Percentiles rank a stretch among this genome's conserved stretches.
Evolutionary conservation across 2,113 vertebrate genomes (phyloP).

Genomic region (Bambusicola thoracicus): DNA sequence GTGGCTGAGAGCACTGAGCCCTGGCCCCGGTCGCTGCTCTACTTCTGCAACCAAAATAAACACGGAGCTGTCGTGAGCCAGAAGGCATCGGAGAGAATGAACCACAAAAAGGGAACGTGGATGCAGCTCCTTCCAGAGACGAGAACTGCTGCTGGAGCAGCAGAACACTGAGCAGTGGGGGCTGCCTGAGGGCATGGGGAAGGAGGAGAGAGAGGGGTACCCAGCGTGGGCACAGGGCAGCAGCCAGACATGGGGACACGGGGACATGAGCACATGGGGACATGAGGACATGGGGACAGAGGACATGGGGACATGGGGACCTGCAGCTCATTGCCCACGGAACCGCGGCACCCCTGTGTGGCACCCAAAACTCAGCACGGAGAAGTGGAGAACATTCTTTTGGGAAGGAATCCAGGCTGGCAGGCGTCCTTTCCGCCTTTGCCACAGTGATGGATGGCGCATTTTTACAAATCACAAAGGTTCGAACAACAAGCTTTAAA

Average conservation of each 20-base stretch:
- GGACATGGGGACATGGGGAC: too few species aligned
- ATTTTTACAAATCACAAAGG: constrained; percentile 59
- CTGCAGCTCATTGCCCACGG: not conserved
- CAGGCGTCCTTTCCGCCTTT: constrained; percentile 6
- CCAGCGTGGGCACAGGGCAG: too few species aligned
- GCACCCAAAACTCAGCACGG: not conserved
- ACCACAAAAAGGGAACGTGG: not conserved
- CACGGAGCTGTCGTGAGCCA: not conserved
- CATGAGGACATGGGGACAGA: too few species aligned
- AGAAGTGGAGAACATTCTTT: not conserved
- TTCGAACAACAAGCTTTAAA: constrained; percentile 55
- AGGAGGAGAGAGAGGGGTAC: too few species aligned
- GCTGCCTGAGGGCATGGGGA: too few species aligned
- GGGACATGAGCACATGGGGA: too few species aligned
- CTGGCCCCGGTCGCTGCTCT: not conserved
- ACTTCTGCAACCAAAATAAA: not conserved
- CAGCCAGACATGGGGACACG: too few species aligned
- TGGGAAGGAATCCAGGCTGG: not conserved
- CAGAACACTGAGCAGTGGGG: not conserved
- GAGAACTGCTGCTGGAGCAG: not conserved
- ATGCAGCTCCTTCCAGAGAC: not conserved
- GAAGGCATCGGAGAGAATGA: not conserved
- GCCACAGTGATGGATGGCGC: constrained; percentile 4
- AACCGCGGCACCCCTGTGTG: not conserved
- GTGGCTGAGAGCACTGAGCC: not conserved